phyloP scores from a whole-genome alignment of 2,797 vertebrate genomes.

The Phoxinus dragarum region DNA sequence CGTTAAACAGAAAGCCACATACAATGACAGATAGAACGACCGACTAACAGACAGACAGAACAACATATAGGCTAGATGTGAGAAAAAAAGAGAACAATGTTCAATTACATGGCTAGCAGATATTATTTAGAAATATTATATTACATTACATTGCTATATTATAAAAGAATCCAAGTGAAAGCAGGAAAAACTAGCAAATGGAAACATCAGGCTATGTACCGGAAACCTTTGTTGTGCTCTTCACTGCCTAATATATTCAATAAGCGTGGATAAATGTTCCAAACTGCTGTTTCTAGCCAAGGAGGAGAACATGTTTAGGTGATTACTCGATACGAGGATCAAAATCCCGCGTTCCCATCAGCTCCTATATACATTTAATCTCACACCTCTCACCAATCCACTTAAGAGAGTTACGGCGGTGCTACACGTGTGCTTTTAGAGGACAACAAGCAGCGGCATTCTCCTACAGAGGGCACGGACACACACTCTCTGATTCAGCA shows the following conservation, averaged over 20 bases:
- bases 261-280: background rate
- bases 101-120: background rate
- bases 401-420: conserved; percentile 47
- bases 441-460: conserved; percentile 36
- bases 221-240: conserved; percentile 7
- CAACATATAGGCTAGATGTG: background rate
- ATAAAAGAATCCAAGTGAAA: background rate
- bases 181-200: background rate
- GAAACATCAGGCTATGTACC: conserved; percentile 35
- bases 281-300: background rate
- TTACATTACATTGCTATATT: background rate
- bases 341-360: conserved; percentile 20
- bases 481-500: conserved; percentile 54
- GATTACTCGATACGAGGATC: conserved; percentile 20
- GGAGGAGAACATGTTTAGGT: background rate
- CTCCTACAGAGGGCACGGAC: conserved; percentile 41
- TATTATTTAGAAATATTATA: too few species aligned
- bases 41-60: background rate
- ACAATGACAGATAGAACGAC: background rate
- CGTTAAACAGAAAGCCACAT: too few species aligned
- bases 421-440: conserved; percentile 33
- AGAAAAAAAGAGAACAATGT: too few species aligned
- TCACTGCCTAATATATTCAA: background rate
- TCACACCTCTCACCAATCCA: conserved; percentile 55
- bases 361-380: conserved; percentile 27